Evolutionary conservation across 2,113 vertebrate genomes (phyloP), one percentile per base, ranked within the genome.

Genomic region (Aptenodytes forsteri): DNA sequence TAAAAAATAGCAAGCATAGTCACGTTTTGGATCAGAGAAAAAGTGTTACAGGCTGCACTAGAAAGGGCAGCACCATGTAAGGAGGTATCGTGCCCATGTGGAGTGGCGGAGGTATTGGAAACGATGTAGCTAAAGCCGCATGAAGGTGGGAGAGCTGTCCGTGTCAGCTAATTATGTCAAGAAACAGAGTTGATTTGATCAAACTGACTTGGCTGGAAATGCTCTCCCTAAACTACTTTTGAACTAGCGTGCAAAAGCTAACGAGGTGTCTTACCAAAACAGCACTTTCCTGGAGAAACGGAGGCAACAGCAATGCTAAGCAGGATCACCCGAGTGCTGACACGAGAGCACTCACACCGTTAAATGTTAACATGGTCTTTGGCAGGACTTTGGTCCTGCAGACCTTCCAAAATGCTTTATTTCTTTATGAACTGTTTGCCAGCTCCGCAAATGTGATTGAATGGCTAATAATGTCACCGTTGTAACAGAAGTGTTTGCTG

Each of bases 11-110:
- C 16, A 65, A 71, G 8, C 14, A 17, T 11, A 47, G 19, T 34
- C 55, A 30, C 9, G 15, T 65, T 86, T 61, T 59, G 52, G 46
- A 32, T 80, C 14, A 54, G 69, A 22, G 67, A 78, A 64, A 14
- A 13, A 5, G 4, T 15, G 14, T n/a, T 49, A 15, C 2, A 34
- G 22, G 26, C 16, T 67, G 36, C 7, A 3, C 17, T 71, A 29
- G 50, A 22, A 85, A 46, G 6, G 21, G 9, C 38, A 66, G 13
- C 1, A 0, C 25, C 15, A 2, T 0, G 0, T 55, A 23, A 54
- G 9, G 42, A 62, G 34, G 2, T 34, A 7, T 5, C 30, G 22
- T 27, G 44, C 11, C 30, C 1, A 0, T 16, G 2, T 29, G 5
- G 22, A 23, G 10, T 44, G 52, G 40, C 19, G 7, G 12, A 40